These are phyloP conservation scores for Corythornis cristatus DNA, from an alignment of 2,113 vertebrate genomes.

Conservation along the genomic window DNA sequence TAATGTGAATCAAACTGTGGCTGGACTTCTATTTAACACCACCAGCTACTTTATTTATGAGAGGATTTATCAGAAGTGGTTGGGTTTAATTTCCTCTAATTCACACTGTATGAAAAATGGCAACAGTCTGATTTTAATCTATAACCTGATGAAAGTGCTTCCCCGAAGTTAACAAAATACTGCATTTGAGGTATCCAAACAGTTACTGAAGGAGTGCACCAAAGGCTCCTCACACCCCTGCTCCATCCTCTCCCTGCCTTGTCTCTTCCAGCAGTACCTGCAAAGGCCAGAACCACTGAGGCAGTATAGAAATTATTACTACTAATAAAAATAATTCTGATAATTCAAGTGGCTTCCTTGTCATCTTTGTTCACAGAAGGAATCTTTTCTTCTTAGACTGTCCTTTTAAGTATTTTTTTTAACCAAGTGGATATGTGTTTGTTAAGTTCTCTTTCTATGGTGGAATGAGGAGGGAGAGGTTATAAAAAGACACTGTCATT, in stretches of 20 bases:
- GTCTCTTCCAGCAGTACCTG: not conserved
- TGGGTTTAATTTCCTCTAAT: conserved; percentile 67
- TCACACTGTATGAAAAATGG: conserved; percentile 44
- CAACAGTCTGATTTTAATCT: conserved; percentile 53
- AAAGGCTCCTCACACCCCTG: not conserved
- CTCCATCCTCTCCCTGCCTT: not conserved
- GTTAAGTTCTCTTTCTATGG: not conserved
- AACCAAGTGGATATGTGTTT: not conserved
- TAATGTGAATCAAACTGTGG: conserved; percentile 33
- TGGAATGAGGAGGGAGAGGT: not conserved
- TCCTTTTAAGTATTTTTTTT: not conserved
- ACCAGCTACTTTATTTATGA: conserved; percentile 56
- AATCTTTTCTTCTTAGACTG: not conserved
- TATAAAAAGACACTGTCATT: not conserved
- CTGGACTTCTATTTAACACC: conserved; percentile 28
- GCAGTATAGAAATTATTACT: not conserved
- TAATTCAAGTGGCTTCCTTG: not conserved
- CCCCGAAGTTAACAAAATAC: conserved; percentile 49
- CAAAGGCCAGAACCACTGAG: not conserved
- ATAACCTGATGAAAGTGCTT: conserved; percentile 16
- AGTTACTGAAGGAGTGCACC: not conserved
- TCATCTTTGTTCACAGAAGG: not conserved
- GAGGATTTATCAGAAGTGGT: conserved; percentile 61
- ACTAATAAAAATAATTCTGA: not conserved
- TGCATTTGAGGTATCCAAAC: not conserved